Conservation (phyloP, 2,888 invertebrate genomes). For the Alloscopus bannaensis region DNA sequence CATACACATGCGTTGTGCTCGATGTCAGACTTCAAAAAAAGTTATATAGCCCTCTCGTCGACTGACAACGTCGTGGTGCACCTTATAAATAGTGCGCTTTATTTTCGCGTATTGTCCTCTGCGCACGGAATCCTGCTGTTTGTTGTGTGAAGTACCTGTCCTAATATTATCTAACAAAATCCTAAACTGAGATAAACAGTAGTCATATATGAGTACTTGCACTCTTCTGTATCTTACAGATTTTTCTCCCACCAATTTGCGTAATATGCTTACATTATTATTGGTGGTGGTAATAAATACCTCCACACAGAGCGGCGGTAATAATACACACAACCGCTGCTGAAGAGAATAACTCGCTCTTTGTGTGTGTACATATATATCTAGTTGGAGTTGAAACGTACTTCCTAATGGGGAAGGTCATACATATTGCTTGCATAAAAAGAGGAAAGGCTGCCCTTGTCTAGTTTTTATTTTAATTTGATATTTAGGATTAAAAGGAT, state of each 20-base stretch:
- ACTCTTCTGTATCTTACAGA: background rate
- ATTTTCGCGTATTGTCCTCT: constrained; percentile 33
- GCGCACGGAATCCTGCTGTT: constrained; percentile 12
- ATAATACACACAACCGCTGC: constrained; percentile 7
- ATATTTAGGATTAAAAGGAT: constrained; percentile 62
- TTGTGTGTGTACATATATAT: constrained; percentile 5
- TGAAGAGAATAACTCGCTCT: constrained; percentile 5
- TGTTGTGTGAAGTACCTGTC: constrained; percentile 41
- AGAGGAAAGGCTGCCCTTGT: constrained; percentile 69
- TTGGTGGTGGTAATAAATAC: background rate
- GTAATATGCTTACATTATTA: constrained; percentile 17
- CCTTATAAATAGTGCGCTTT: constrained; percentile 1
- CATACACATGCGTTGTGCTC: background rate
- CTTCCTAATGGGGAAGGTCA: constrained; percentile 70
- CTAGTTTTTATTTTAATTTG: constrained; percentile 67
- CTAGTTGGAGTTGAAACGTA: constrained; percentile 24
- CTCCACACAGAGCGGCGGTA: constrained; percentile 1
- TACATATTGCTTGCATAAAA: constrained; percentile 50
- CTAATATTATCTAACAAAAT: constrained; percentile 33
- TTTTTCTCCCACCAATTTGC: constrained; percentile 45
- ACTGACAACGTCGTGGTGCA: background rate
- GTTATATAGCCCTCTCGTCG: constrained; percentile 10
- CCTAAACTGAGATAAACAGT: constrained; percentile 3
- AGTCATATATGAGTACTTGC: background rate
- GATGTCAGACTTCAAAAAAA: constrained; percentile 45